Conservation (phyloP, 2,888 invertebrate species). For the Digitonthophagus gazella region DNA sequence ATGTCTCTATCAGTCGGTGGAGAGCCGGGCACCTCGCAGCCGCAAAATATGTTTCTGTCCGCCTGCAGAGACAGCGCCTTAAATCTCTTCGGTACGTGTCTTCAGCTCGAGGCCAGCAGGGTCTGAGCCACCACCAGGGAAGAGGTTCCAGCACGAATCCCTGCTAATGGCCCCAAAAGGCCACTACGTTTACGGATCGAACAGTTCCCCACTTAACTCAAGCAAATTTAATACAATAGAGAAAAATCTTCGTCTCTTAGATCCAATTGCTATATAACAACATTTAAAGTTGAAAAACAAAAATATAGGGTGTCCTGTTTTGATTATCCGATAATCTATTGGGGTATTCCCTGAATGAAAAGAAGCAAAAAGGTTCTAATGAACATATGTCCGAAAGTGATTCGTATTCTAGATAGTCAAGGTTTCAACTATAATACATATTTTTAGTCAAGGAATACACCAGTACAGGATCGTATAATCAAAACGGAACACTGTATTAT, state of each 20-base stretch:
- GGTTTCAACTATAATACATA: too few relatives aligned
- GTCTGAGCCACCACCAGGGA: constrained; percentile 1
- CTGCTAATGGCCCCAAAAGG: constrained; percentile 28
- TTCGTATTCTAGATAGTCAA: too few relatives aligned
- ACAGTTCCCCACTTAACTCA: background rate
- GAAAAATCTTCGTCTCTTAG: constrained; percentile 2
- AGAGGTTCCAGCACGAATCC: constrained; percentile 19
- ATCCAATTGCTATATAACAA: background rate
- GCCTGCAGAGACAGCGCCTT: constrained; percentile 31
- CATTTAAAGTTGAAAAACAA: background rate
- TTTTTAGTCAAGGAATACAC: too few relatives aligned
- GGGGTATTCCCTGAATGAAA: too few relatives aligned
- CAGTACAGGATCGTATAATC: too few relatives aligned
- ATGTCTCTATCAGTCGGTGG: constrained; percentile 34
- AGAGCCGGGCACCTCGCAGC: constrained; percentile 29
- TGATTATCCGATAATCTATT: too few relatives aligned
- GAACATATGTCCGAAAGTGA: too few relatives aligned
- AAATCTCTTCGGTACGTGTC: constrained; percentile 34
- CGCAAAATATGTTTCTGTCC: constrained; percentile 36
- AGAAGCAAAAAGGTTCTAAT: too few relatives aligned
- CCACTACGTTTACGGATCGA: background rate
- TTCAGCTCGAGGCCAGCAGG: constrained; percentile 5
- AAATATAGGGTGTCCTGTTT: too few relatives aligned
- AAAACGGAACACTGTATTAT: too few relatives aligned
- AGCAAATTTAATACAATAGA: background rate